Conservation (phyloP, 2,888 invertebrate genomes). For the Micoletzkya japonica region DNA sequence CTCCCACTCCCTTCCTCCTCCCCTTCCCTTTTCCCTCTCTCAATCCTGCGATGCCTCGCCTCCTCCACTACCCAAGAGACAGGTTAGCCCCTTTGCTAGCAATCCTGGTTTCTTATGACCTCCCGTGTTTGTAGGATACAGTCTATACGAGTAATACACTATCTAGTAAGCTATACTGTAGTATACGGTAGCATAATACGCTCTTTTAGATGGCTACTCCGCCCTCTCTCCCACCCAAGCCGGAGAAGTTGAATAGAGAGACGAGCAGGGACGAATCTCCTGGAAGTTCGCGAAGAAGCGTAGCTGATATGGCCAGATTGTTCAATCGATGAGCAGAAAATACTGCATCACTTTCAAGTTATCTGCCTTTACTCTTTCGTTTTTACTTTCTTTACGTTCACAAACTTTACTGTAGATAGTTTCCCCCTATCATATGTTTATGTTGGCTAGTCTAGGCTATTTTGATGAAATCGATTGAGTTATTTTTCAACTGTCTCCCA, state of each 20-base stretch:
- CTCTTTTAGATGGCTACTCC: slow-evolving; percentile 10
- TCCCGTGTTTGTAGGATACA: too few relatives aligned
- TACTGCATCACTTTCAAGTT: too few relatives aligned
- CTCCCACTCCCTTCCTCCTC: background rate
- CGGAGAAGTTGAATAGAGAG: background rate
- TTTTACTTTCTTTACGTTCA: too few relatives aligned
- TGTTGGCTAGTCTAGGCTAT: too few relatives aligned
- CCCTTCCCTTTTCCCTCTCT: slow-evolving; percentile 3
- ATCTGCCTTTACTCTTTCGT: too few relatives aligned
- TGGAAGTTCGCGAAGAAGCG: slow-evolving; percentile 33
- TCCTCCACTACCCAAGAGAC: slow-evolving; percentile 26
- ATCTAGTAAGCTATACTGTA: background rate
- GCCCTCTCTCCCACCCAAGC: slow-evolving; percentile 27
- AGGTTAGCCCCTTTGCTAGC: background rate
- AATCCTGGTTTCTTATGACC: too few relatives aligned
- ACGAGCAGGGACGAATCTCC: slow-evolving; percentile 16
- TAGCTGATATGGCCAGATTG: slow-evolving; percentile 52
- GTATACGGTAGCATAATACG: background rate
- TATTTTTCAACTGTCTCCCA: too few relatives aligned
- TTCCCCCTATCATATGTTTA: too few relatives aligned
- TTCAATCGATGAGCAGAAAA: slow-evolving; percentile 33
- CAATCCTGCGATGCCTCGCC: slow-evolving; percentile 14
- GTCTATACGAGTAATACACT: background rate
- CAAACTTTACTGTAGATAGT: too few relatives aligned
- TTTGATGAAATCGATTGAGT: too few relatives aligned